Evolutionary conservation across 1,140 invertebrate species (phyloP), one percentile per base, ranked within the genome.

Genomic region (Caerostris extrusa): DNA sequence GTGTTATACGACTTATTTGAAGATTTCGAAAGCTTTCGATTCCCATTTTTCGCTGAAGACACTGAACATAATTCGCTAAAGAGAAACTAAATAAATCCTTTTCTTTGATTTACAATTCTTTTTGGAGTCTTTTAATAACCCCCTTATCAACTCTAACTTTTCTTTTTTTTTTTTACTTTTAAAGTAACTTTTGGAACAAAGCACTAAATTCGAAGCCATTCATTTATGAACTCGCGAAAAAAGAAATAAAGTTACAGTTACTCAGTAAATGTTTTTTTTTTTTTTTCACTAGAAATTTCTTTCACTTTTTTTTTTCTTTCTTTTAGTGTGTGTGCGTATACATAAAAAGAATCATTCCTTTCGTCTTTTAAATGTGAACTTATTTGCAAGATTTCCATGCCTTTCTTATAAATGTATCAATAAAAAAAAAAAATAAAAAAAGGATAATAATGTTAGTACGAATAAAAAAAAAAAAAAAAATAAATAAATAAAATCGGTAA

Each of bases 81-180:
- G 7, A 19, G 34, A 88, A 88, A 64, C 58, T 64, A 64, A 88
- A 88, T 64, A 88, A 64, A 61, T 64, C 86, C 34, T 61, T 19
- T 64, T 64, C 89, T 91, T 91, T 91, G 89, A 91, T 91, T 91
- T 91, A 81, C 71, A 58, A 91, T 91, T 91, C 89, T 67, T 58
- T 91, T 91, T 91, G 69, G 55, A 50, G 4, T 67, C 19, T 69
- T 89, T 89, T 56, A 69, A 61, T 89, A 89, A 69, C 5, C 61
- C 64, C 34, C 34, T 89, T 89, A 69, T 89, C 19, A 89, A 34
- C 61, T n/a, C 3, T 89, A 61, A 55, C 34, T 5, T 55, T 89
- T 89, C 34, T 5, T 55, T 89, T 89, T 56, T 1, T 14, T 34
- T 34, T 34, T 34, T 34, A 34, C 34, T 34, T 61, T 61, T 61